Percentiles rank a stretch among this genome's conserved stretches.
phyloP scores from a whole-genome alignment of 2,888 invertebrate species.

The Tipula confusa region DNA sequence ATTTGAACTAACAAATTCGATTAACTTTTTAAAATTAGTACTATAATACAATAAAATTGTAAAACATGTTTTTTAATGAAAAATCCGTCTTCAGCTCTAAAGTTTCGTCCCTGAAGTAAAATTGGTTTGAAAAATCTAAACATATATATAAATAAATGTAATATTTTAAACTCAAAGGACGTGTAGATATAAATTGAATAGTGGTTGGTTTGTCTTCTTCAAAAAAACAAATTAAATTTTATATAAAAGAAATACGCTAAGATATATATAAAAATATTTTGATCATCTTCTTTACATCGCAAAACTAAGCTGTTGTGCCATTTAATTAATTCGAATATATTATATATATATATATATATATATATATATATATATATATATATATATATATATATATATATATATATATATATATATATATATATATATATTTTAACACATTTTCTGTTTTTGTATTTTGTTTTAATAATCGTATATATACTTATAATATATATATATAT shows the following conservation, averaged over 20 bases:
- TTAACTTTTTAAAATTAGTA: too few species aligned
- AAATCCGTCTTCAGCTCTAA: not conserved
- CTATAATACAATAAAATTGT: not conserved
- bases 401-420: not conserved
- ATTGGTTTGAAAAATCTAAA: not conserved
- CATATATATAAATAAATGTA: not conserved
- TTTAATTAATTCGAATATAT: constrained; percentile 13
- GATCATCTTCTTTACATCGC: not conserved
- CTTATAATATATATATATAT: not conserved
- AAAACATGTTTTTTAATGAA: not conserved
- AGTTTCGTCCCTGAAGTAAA: not conserved
- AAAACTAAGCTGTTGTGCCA: not conserved
- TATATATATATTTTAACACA: not conserved
- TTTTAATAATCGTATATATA: too few species aligned
- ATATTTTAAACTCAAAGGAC: not conserved
- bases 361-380: not conserved
- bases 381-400: not conserved
- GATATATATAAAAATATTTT: not conserved
- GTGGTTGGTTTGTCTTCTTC: not conserved
- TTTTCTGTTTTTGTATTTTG: not conserved
- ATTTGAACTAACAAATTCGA: too few species aligned
- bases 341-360: too few species aligned
- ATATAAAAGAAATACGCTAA: not conserved
- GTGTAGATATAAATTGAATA: not conserved
- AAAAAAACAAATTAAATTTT: not conserved